Evolutionary conservation across 2,113 vertebrate species (phyloP).

Genomic region (Panthera tigris): DNA sequence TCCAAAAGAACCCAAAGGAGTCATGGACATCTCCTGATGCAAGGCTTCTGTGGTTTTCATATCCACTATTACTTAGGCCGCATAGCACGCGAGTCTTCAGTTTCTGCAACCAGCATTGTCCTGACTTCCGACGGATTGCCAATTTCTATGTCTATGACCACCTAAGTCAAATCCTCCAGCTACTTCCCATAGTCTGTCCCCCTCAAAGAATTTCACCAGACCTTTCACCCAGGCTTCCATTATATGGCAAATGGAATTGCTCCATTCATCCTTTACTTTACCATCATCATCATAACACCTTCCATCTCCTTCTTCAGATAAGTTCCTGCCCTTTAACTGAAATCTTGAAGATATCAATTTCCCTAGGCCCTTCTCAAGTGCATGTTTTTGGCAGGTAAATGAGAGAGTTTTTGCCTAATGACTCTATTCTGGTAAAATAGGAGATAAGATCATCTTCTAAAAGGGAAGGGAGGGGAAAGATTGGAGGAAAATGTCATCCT

Average conservation of each 20-base stretch:
- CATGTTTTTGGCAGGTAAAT: neutral
- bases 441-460: conserved; percentile 1
- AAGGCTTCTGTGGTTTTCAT: neutral
- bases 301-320: neutral
- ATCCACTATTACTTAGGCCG: neutral
- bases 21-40: neutral
- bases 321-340: neutral
- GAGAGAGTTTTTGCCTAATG: neutral
- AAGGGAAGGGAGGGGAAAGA: neutral
- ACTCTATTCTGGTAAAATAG: neutral
- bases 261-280: neutral
- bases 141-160: neutral
- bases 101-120: neutral
- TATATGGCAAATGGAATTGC: neutral
- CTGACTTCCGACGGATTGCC: neutral
- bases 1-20: neutral
- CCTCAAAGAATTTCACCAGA: neutral
- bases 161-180: neutral
- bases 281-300: neutral
- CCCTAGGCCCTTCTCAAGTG: neutral
- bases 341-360: neutral
- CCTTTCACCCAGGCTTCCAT: neutral
- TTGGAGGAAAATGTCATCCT: neutral
- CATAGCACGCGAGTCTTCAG: neutral
- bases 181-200: neutral